These are phyloP conservation scores for Meleagris gallopavo DNA, from an alignment of 2,113 vertebrate genomes.

Conservation along the genomic window DNA sequence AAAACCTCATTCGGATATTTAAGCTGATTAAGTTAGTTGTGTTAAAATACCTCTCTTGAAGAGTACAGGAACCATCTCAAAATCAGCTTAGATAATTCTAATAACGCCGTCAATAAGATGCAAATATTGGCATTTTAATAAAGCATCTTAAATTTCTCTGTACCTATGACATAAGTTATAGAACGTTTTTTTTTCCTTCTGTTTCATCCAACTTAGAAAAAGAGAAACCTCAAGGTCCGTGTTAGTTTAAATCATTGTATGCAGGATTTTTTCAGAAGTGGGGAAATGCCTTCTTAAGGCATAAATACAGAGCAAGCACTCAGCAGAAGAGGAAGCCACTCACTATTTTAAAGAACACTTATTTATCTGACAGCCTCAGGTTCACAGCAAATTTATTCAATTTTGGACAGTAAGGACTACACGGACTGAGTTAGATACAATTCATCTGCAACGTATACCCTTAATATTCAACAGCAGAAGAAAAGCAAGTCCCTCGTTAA, in stretches of 20 bases:
- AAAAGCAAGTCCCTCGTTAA: neutral
- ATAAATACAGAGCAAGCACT: neutral
- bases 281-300: neutral
- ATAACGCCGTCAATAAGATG: neutral
- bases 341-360: neutral
- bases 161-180: fast-evolving
- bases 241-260: fast-evolving
- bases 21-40: neutral
- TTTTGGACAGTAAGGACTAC: neutral
- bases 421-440: neutral
- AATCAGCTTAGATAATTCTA: neutral
- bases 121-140: neutral
- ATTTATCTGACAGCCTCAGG: neutral
- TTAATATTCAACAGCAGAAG: neutral
- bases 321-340: neutral
- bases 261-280: neutral
- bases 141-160: neutral
- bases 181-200: neutral
- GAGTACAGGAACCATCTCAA: neutral
- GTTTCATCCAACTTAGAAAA: neutral
- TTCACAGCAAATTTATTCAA: neutral
- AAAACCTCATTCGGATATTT: neutral
- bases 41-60: neutral
- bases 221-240: neutral
- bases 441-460: neutral